Evolutionary conservation across 37 sponge, comb jelly and placozoan genomes (phyloP).

Genomic region (Theonella swinhoei): DNA sequence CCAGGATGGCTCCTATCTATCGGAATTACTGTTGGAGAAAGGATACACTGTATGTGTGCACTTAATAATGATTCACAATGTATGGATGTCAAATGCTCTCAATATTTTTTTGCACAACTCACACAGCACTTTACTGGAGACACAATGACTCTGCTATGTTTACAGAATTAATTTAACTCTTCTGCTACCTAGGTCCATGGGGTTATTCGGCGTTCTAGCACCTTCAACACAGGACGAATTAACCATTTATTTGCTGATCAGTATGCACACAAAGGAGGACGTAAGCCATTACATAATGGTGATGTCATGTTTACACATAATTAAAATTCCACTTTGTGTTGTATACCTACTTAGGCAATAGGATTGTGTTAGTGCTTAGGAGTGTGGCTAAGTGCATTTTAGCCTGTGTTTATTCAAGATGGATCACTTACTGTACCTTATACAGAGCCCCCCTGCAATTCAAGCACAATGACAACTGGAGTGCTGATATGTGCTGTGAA

Average conservation of each 20-base stretch:
- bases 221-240: conserved; percentile 92
- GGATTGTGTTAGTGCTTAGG: too few relatives aligned
- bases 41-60: conserved; percentile 67
- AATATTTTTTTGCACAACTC: not conserved
- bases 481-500: too few relatives aligned
- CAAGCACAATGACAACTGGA: too few relatives aligned
- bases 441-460: too few relatives aligned
- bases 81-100: not conserved
- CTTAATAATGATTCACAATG: not conserved
- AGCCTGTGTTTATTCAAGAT: too few relatives aligned
- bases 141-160: not conserved
- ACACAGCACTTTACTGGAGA: not conserved
- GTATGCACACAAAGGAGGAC: conserved; percentile 61
- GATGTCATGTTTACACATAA: too few relatives aligned
- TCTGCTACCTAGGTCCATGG: conserved; percentile 77
- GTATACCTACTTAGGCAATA: too few relatives aligned
- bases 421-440: too few relatives aligned
- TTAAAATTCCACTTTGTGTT: too few relatives aligned
- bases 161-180: not conserved
- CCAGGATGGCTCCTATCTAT: conserved; percentile 92
- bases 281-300: conserved; percentile 45
- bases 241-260: conserved; percentile 80
- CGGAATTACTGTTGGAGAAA: conserved; percentile 81
- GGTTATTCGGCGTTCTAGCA: conserved; percentile 79
- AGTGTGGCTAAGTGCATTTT: too few relatives aligned